phyloP scores from a whole-genome alignment of 2,797 vertebrate genomes.

The Tenualosa thibaudeaui region DNA sequence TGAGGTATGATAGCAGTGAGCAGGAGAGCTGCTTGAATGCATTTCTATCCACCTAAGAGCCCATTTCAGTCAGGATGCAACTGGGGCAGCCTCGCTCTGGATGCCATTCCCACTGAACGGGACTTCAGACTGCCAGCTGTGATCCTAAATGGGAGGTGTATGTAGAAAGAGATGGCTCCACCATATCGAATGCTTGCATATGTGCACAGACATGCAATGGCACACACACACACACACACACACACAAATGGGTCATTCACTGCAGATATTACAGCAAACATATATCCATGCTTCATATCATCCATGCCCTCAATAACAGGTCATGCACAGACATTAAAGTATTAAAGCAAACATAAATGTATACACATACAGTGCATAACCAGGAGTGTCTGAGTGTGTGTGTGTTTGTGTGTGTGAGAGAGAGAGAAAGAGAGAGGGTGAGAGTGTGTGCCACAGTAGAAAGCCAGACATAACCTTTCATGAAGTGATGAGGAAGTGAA shows the following conservation, averaged over 20 bases:
- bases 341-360: too few species aligned
- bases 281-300: too few species aligned
- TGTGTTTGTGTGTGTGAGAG: not conserved
- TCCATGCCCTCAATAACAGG: too few species aligned
- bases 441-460: not conserved
- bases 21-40: not conserved
- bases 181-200: not conserved
- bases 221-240: not conserved
- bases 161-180: not conserved
- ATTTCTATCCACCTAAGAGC: not conserved
- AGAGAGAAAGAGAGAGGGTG: not conserved
- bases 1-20: not conserved
- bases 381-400: not conserved
- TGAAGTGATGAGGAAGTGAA: not conserved
- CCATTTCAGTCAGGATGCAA: not conserved
- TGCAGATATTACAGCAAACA: too few species aligned
- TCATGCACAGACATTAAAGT: too few species aligned
- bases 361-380: not conserved
- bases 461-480: not conserved
- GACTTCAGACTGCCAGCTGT: not conserved
- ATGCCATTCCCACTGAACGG: not conserved
- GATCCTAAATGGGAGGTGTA: not conserved
- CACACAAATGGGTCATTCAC: too few species aligned
- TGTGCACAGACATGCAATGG: constrained; percentile 19
- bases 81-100: not conserved